These are phyloP conservation scores for Girardinichthys multiradiatus DNA, from an alignment of 2,113 vertebrate species.

Conservation along the genomic window DNA sequence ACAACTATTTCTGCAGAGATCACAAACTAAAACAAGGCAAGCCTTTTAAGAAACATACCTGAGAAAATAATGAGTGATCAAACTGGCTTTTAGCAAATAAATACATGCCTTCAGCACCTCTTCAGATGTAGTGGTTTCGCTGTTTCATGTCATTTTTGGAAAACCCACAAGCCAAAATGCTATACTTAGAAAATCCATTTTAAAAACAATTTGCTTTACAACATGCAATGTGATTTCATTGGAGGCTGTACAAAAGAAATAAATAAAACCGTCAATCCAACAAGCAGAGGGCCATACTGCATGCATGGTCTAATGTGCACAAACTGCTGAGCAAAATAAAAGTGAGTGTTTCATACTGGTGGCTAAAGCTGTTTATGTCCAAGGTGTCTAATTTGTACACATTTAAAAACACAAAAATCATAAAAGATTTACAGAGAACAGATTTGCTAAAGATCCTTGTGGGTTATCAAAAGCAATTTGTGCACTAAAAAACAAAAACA, in stretches of 20 bases:
- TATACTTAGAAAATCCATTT: conserved; percentile 71
- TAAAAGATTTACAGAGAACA: conserved; percentile 33
- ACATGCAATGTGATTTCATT: conserved; percentile 61
- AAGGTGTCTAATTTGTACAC: conserved; percentile 41
- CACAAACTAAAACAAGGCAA: background rate
- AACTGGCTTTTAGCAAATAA: conserved; percentile 21
- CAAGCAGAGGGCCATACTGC: conserved; percentile 55
- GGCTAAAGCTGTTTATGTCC: conserved; percentile 41
- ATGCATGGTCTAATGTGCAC: conserved; percentile 55
- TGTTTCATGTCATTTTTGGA: conserved; percentile 33
- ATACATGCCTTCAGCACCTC: conserved; percentile 31
- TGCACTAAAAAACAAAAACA: conserved; percentile 43
- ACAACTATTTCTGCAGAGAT: background rate
- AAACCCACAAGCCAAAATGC: conserved; percentile 50
- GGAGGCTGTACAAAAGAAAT: conserved; percentile 70
- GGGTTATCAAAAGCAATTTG: conserved; percentile 37
- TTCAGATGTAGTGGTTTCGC: conserved; percentile 64
- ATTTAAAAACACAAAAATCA: conserved; percentile 49
- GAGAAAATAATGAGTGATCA: conserved; percentile 31
- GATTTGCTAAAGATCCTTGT: conserved; percentile 44
- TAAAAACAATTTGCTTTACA: conserved; percentile 62
- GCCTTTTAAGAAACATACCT: conserved; percentile 18
- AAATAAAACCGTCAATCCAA: conserved; percentile 58
- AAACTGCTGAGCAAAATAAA: conserved; percentile 37
- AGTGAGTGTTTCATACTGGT: conserved; percentile 52